These are phyloP conservation scores for Polia nebulosa DNA, from an alignment of 2,888 invertebrate genomes.

Conservation along the genomic window DNA sequence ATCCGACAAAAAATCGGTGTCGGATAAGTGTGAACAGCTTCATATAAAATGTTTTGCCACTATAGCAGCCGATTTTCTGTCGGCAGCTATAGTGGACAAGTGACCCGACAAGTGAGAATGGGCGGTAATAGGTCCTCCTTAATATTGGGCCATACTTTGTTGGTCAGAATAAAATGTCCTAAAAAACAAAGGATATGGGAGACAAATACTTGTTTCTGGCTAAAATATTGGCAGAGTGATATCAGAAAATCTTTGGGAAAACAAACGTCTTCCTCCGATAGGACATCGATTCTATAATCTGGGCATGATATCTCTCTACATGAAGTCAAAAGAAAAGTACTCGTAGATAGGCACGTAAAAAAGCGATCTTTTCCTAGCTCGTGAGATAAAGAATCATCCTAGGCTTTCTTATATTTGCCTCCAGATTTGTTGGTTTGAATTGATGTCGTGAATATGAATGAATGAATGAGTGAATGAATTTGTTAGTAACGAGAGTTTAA, in stretches of 20 bases:
- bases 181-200: constrained; percentile 11
- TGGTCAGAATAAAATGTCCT: background rate
- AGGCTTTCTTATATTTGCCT: background rate
- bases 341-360: background rate
- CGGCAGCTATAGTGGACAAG: too few relatives aligned
- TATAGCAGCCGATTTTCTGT: too few relatives aligned
- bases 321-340: constrained; percentile 16
- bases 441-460: too few relatives aligned
- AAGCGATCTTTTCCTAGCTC: background rate
- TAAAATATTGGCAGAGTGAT: constrained; percentile 19
- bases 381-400: background rate
- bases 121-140: too few relatives aligned
- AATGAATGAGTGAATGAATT: background rate
- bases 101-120: too few relatives aligned
- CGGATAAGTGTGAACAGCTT: too few relatives aligned
- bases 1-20: too few relatives aligned
- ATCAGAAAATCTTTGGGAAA: constrained; percentile 4
- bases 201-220: constrained; percentile 14
- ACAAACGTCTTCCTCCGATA: constrained; percentile 5
- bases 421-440: background rate
- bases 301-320: constrained; percentile 8
- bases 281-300: constrained; percentile 7
- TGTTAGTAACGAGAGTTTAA: background rate
- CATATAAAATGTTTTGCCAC: too few relatives aligned
- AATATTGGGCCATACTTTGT: background rate